phyloP scores from a whole-genome alignment of 2,888 invertebrate genomes.

The Papilio demoleus region DNA sequence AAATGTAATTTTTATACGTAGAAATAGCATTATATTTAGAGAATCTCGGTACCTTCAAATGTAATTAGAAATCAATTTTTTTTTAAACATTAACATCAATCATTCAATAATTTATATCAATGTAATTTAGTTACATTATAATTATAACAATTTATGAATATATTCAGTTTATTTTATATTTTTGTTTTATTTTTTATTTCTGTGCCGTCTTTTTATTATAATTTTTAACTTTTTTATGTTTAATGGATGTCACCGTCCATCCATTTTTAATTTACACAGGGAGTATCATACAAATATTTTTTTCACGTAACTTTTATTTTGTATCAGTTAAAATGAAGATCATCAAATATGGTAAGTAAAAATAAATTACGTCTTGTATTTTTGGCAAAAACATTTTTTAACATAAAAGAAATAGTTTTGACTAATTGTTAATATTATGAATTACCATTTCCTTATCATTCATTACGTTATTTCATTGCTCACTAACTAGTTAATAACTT shows the following conservation, averaged over 20 bases:
- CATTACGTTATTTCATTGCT: not conserved
- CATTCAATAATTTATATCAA: slow-evolving; percentile 53
- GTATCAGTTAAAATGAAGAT: slow-evolving; percentile 16
- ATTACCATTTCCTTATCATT: not conserved
- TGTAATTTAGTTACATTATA: slow-evolving; percentile 72
- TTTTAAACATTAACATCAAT: slow-evolving; percentile 60
- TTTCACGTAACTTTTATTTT: not conserved
- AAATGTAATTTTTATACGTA: slow-evolving; percentile 51
- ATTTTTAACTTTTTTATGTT: slow-evolving; percentile 18
- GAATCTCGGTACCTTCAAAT: slow-evolving; percentile 77
- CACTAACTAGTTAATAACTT: slow-evolving; percentile 16
- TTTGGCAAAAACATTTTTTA: not conserved
- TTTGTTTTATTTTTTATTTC: slow-evolving; percentile 77
- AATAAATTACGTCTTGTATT: slow-evolving; percentile 8
- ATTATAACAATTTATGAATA: slow-evolving; percentile 79
- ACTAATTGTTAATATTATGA: not conserved
- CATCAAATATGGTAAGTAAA: slow-evolving; percentile 19
- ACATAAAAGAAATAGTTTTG: not conserved
- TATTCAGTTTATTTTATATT: slow-evolving; percentile 82
- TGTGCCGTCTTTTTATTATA: slow-evolving; percentile 55
- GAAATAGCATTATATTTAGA: slow-evolving; percentile 57
- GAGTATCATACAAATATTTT: not conserved
- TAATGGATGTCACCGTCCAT: not conserved
- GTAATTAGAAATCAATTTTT: slow-evolving; percentile 49
- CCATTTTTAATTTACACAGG: not conserved